Conservation (phyloP, 2,888 invertebrate genomes). For the Acronicta alni region DNA sequence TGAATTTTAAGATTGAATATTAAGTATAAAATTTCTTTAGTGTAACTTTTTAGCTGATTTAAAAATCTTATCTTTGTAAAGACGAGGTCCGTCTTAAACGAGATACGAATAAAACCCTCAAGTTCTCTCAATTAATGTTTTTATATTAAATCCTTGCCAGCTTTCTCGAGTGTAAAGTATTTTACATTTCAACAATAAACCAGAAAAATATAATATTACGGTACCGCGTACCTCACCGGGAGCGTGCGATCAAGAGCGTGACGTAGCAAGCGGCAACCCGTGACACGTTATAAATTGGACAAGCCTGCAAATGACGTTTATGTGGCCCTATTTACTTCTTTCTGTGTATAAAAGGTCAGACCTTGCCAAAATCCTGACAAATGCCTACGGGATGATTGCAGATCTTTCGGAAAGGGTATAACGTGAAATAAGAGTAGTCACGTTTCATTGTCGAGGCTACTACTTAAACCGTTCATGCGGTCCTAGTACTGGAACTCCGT, state of each 20-base stretch:
- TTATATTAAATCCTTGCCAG: constrained; percentile 5
- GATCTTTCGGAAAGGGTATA: constrained; percentile 29
- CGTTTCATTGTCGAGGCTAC: constrained; percentile 26
- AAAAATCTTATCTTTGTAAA: constrained; percentile 19
- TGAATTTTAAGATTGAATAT: constrained; percentile 13
- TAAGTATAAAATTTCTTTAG: constrained; percentile 7
- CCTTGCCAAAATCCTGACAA: constrained; percentile 45
- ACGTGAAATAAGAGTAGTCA: constrained; percentile 36
- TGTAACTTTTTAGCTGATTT: constrained; percentile 18
- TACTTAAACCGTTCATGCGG: constrained; percentile 34
- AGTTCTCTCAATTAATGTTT: constrained; percentile 8
- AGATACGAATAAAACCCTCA: not conserved
- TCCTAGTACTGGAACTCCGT: constrained; percentile 23
- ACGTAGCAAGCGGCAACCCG: constrained; percentile 35
- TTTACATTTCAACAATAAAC: constrained; percentile 17
- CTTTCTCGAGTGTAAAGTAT: constrained; percentile 5
- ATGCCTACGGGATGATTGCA: constrained; percentile 41
- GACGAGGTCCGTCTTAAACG: constrained; percentile 4
- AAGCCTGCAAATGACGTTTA: constrained; percentile 49
- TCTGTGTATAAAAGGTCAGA: constrained; percentile 44
- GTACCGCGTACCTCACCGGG: constrained; percentile 8
- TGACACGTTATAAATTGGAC: constrained; percentile 46
- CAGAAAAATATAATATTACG: constrained; percentile 14
- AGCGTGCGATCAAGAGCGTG: constrained; percentile 35
- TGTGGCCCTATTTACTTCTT: constrained; percentile 46